These are phyloP conservation scores for Drosophila sp. DNA, from an alignment of 1,140 invertebrate genomes.

Conservation along the genomic window DNA sequence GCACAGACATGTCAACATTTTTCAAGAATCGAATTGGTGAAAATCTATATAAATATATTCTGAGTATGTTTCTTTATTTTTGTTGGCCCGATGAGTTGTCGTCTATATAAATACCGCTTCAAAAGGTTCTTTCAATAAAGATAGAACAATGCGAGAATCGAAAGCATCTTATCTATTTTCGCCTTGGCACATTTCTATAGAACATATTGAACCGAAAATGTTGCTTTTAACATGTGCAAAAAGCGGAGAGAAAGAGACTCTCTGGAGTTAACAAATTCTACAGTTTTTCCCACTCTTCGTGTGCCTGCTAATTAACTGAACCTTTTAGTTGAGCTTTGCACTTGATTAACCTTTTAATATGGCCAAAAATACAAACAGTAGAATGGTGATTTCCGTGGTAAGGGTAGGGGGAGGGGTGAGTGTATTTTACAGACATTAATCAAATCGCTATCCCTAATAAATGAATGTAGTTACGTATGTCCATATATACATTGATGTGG, in stretches of 20 bases:
- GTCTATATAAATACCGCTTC: background rate
- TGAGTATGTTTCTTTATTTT: background rate
- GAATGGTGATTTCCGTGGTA: too few relatives aligned
- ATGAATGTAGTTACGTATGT: conserved; percentile 17
- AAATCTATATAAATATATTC: conserved; percentile 7
- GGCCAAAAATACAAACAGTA: conserved; percentile 55
- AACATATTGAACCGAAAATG: too few relatives aligned
- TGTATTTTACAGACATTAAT: conserved; percentile 54
- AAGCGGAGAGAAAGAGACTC: background rate
- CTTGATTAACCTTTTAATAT: conserved; percentile 57
- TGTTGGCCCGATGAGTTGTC: background rate
- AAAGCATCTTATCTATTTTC: background rate
- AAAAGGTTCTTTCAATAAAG: background rate
- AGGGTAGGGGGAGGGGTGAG: background rate
- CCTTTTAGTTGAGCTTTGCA: conserved; percentile 65
- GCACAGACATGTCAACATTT: conserved; percentile 19
- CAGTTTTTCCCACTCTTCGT: conserved; percentile 12
- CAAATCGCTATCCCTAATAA: conserved; percentile 43
- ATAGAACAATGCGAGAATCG: background rate
- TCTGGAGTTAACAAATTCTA: background rate
- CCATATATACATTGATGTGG: conserved; percentile 25
- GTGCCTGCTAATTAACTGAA: conserved; percentile 64
- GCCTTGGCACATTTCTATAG: background rate
- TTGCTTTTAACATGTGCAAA: too few relatives aligned
- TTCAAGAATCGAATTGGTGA: conserved; percentile 15